phyloP scores from a whole-genome alignment of 1,140 invertebrate genomes.

The Caenorhabditis elegans region WBcel235 BX284605.5:10116001-10116500 shows the following conservation, averaged over 20 bases:
- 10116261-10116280: conserved; percentile 64
- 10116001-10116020: not conserved
- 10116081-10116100: conserved; percentile 55
- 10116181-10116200: too few species aligned
- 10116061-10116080: conserved; percentile 48
- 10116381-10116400: conserved; percentile 45
- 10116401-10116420: conserved; percentile 58
- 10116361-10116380: conserved; percentile 56
- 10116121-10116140: conserved; percentile 49
- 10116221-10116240: conserved; percentile 26
- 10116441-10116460: conserved; percentile 56
- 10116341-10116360: conserved; percentile 55
- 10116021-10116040: not conserved
- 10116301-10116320: conserved; percentile 56
- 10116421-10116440: not conserved
- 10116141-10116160: too few species aligned
- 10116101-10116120: conserved; percentile 53
- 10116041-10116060: conserved; percentile 44
- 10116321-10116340: conserved; percentile 52
- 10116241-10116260: conserved; percentile 62
- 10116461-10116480: conserved; percentile 65
- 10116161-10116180: too few species aligned
- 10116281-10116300: conserved; percentile 64
- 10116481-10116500: conserved; percentile 66
- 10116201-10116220: too few species aligned